Conservation (phyloP, 2,888 invertebrate genomes). For the Drosophila parthenogenetica region DNA sequence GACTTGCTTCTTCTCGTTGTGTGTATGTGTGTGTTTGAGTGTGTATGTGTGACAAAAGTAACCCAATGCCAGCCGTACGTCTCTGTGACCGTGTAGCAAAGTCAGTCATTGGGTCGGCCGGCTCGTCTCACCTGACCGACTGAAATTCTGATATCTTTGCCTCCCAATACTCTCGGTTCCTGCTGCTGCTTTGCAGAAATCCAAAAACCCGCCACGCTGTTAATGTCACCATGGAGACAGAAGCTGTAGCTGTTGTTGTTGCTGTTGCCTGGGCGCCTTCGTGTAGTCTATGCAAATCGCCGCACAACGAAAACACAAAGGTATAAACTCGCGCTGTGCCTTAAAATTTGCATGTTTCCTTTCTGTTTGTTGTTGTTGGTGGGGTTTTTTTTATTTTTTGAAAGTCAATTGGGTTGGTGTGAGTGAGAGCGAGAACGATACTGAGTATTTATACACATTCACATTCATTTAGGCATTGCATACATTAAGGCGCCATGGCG, state of each 20-base stretch:
- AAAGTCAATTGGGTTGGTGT: slow-evolving; percentile 63
- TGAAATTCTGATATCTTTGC: slow-evolving; percentile 25
- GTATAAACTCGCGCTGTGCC: slow-evolving; percentile 65
- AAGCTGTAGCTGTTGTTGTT: slow-evolving; percentile 23
- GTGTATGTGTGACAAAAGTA: slow-evolving; percentile 39
- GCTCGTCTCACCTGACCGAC: slow-evolving; percentile 65
- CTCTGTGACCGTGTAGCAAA: slow-evolving; percentile 40
- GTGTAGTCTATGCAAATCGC: slow-evolving; percentile 70
- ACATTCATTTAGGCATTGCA: slow-evolving; percentile 67
- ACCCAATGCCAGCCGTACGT: slow-evolving; percentile 62
- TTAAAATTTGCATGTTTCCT: slow-evolving; percentile 66
- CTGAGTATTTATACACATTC: slow-evolving; percentile 43
- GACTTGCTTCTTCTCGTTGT: slow-evolving; percentile 33
- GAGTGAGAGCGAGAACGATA: slow-evolving; percentile 11
- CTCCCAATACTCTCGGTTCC: not conserved
- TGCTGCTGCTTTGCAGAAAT: slow-evolving; percentile 10
- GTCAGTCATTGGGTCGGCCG: slow-evolving; percentile 59
- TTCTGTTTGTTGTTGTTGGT: slow-evolving; percentile 1
- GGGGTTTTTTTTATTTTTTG: slow-evolving; percentile 8
- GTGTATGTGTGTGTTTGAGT: slow-evolving; percentile 17
- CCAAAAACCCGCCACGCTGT: slow-evolving; percentile 41
- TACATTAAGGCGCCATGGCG: slow-evolving; percentile 63
- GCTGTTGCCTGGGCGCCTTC: slow-evolving; percentile 40
- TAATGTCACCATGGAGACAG: slow-evolving; percentile 75
- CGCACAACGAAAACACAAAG: slow-evolving; percentile 64